Conservation (phyloP, 2,797 vertebrate genomes). For the Tragelaphus eurycerus region DNA sequence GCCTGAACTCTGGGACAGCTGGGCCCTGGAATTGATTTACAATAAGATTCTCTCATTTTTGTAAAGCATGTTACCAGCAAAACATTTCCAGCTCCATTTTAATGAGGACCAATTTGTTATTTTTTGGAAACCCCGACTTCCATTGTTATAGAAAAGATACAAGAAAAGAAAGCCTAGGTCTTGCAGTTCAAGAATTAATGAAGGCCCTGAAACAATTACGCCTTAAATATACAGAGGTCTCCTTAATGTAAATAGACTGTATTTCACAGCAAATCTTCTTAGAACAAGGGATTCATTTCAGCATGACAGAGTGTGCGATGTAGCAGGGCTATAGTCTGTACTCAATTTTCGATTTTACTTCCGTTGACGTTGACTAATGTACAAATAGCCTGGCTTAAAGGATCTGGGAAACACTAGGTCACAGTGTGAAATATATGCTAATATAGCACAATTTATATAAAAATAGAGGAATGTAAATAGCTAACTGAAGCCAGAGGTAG, state of each 20-base stretch:
- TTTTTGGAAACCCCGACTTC: constrained; percentile 65
- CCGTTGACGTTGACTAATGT: constrained; percentile 78
- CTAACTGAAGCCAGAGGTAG: constrained; percentile 77
- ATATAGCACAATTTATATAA: constrained; percentile 82
- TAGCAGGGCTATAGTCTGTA: constrained; percentile 62
- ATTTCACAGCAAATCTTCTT: constrained; percentile 71
- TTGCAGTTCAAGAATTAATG: constrained; percentile 75
- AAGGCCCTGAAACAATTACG: constrained; percentile 80
- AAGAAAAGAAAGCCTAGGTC: constrained; percentile 57
- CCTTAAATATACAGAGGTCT: constrained; percentile 77
- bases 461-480: constrained; percentile 82
- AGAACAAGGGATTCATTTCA: constrained; percentile 71
- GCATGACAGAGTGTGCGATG: constrained; percentile 69
- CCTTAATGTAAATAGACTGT: constrained; percentile 75
- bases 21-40: constrained; percentile 62
- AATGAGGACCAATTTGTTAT: constrained; percentile 70
- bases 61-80: constrained; percentile 67
- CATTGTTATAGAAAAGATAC: constrained; percentile 76
- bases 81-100: constrained; percentile 58
- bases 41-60: constrained; percentile 74
- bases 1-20: constrained; percentile 4
- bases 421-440: constrained; percentile 82
- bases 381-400: constrained; percentile 75
- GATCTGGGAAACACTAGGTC: constrained; percentile 79
- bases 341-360: constrained; percentile 73